Evolutionary conservation across 2,888 invertebrate species (phyloP).

Genomic region (Ichneumoninae sp.): DNA sequence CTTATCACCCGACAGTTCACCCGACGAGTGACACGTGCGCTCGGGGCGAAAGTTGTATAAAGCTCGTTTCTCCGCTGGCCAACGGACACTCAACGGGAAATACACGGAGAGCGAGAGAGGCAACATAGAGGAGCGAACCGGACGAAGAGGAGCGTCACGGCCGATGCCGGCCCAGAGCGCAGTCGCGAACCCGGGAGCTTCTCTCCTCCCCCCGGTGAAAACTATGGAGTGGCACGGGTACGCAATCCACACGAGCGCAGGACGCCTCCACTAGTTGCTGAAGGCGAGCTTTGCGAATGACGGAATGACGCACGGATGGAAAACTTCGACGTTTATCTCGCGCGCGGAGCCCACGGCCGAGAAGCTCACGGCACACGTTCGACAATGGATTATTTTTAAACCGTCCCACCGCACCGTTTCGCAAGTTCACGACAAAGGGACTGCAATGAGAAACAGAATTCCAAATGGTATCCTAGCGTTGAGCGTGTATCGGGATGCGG

Average conservation of each 20-base stretch:
- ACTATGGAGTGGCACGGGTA: too few species aligned
- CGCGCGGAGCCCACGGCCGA: background rate
- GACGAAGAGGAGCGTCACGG: background rate
- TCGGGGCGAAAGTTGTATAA: slow-evolving; percentile 32
- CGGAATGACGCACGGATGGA: background rate
- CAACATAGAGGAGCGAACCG: background rate
- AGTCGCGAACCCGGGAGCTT: slow-evolving; percentile 4
- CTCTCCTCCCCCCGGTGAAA: background rate
- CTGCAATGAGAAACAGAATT: background rate
- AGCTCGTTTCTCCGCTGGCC: slow-evolving; percentile 20
- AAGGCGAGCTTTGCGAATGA: slow-evolving; percentile 1
- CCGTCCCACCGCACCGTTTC: background rate
- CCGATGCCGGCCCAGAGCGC: background rate
- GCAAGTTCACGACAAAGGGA: background rate
- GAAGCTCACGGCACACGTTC: background rate
- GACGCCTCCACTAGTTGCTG: background rate
- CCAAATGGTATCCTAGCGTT: background rate
- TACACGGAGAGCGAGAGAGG: slow-evolving; percentile 7
- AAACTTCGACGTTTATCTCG: background rate
- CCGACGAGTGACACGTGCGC: slow-evolving; percentile 40
- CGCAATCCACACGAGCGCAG: background rate
- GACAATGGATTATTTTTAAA: slow-evolving; percentile 7
- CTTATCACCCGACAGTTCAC: slow-evolving; percentile 42
- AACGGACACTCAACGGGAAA: slow-evolving; percentile 2
- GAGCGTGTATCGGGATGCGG: background rate